A percentile compares a stretch with the other conserved stretches of the same genome.
Evolutionary conservation across 2,888 invertebrate genomes (phyloP).

Genomic region (Phytoseiulus persimilis): DNA sequence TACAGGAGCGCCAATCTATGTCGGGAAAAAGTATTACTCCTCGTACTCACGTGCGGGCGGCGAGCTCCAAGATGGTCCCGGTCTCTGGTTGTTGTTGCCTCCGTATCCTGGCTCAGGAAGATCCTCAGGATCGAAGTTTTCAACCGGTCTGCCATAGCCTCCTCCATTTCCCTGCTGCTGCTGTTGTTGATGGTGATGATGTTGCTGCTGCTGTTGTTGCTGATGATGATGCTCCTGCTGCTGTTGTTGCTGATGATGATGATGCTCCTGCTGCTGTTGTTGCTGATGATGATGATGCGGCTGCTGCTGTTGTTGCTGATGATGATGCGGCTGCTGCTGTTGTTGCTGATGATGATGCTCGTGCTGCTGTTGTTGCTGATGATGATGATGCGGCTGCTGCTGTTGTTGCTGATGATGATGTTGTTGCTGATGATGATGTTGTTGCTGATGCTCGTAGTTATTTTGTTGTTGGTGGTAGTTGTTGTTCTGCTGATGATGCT

Average conservation of each 20-base stretch:
- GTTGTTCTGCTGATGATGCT: not conserved
- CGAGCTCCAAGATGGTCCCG: not conserved
- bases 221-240: not conserved
- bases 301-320: not conserved
- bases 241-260: not conserved
- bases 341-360: not conserved
- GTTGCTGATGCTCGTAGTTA: not conserved
- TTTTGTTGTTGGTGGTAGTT: not conserved
- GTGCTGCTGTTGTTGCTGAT: not conserved
- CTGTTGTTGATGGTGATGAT: not conserved
- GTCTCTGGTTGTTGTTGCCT: not conserved
- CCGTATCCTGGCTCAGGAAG: constrained; percentile 21
- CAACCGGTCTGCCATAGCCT: not conserved
- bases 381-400: not conserved
- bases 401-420: not conserved
- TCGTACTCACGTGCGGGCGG: not conserved
- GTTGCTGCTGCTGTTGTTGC: too few species aligned
- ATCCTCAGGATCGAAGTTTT: constrained; percentile 28
- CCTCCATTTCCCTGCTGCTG: not conserved
- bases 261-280: not conserved
- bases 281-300: not conserved
- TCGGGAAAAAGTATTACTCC: too few species aligned
- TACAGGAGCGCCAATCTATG: too few species aligned
- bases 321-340: not conserved
- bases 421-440: not conserved